Evolutionary conservation across 2,113 vertebrate genomes (phyloP), one percentile per base, ranked within the genome.

Genomic region (Lamprotornis superbus): DNA sequence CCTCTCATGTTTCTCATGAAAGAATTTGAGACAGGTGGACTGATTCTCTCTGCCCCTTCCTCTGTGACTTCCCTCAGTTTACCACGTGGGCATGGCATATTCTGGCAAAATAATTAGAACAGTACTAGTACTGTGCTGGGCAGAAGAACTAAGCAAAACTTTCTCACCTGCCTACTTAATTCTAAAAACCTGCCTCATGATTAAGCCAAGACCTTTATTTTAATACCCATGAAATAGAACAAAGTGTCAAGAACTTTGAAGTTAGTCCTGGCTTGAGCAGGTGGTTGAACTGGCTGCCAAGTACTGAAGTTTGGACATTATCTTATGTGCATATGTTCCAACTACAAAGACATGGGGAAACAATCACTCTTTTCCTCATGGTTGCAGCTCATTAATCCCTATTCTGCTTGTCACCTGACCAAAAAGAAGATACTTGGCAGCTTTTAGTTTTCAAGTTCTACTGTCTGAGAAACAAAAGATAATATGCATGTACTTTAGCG

Each of bases 311-410:
- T 47, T 42, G 42, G 77, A 83, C 30, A 77, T 56, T n/a, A 77
- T 77, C 52, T 73, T 55, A 33, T 6, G 89, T 10, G 30, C 23
- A 11, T 55, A 39, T 61, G 47, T 83, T 87, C 22, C 71, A 88
- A 46, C 67, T 90, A 55, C 30, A 93, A 95, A 92, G 11, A 27
- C 31, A 60, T 11, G 12, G 46, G 91, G 92, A 95, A 88, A 76
- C 22, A 78, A 87, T 80, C 47, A 85, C 57, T 23, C 30, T 94
- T 94, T 83, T 63, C 69, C 50, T 61, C 63, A 70, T 15, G 35
- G 46, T 28, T 90, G 47, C 75, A 86, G 87, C 70, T 96, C 93
- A 96, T 95, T 97, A 96, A 95, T 88, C 5, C 35, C 31, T 8
- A 95, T 95, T 88, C 49, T 90, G 37, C 60, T 93, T 92, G 50